A percentile compares a stretch with the other conserved stretches of the same genome.
Evolutionary conservation across 2,797 vertebrate genomes (phyloP).

Genomic region (Leptodactylus fallax): DNA sequence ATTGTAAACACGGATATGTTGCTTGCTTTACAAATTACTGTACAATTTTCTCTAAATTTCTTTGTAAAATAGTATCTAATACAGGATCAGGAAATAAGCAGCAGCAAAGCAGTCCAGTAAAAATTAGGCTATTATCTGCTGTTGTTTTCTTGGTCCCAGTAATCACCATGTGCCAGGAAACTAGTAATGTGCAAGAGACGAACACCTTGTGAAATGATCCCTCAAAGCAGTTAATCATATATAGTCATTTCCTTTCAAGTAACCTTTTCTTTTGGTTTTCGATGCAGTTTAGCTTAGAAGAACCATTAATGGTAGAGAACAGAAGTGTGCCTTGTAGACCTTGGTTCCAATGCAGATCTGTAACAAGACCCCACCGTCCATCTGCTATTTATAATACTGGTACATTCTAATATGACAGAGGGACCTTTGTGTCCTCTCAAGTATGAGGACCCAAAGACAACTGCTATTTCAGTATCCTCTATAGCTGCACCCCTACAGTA

Average conservation of each 20-base stretch:
- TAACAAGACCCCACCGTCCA: too few relatives aligned
- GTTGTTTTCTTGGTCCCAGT: background rate
- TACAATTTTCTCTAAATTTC: background rate
- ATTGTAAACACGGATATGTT: background rate
- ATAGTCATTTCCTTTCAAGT: background rate
- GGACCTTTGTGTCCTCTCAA: too few relatives aligned
- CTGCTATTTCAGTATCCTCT: too few relatives aligned
- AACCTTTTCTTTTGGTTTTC: background rate
- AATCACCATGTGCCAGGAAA: background rate
- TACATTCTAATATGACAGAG: too few relatives aligned
- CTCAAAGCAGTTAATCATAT: background rate
- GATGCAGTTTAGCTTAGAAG: too few relatives aligned
- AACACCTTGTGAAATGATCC: background rate
- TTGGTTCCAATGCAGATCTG: too few relatives aligned
- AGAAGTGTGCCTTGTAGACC: too few relatives aligned
- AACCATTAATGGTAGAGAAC: too few relatives aligned
- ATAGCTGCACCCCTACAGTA: too few relatives aligned
- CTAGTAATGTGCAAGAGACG: background rate
- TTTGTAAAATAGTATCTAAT: background rate
- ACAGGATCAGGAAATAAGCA: background rate
- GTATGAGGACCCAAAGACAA: too few relatives aligned
- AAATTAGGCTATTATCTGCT: background rate
- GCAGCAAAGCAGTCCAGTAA: background rate
- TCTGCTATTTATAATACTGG: too few relatives aligned
- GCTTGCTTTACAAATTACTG: background rate